Evolutionary conservation across 2,888 invertebrate species (phyloP), one percentile per base, ranked within the genome.

Genomic region (Mesoligia furuncula): DNA sequence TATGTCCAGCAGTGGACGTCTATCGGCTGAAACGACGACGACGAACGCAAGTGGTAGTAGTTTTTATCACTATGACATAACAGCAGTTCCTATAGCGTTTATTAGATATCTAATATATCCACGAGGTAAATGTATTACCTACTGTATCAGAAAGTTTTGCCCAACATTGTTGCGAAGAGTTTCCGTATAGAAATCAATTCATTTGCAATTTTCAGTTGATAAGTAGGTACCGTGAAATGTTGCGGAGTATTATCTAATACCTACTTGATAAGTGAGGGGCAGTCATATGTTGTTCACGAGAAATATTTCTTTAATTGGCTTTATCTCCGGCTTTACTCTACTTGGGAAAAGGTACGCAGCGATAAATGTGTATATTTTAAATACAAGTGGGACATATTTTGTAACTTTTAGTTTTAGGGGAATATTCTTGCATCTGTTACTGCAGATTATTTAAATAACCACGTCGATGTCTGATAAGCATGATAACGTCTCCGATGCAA

Each of bases 211-310:
- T 36, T 6, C 5, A 15, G n/a, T 65, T 42, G 48, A 72, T 79
- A 64, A 59, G 13, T 42, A 39, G 42, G 42, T 64, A 45, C 13
- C 8, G 45, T 66, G 9, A 61, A 79, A 66, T 70, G 54, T 69
- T 54, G n/a, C 39, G 24, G 20, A 42, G n/a, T 73, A 66, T 69
- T 79, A 79, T 70, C 39, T 65, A 72, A 61, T 61, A 61, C 57
- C 17, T 57, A 68, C n/a, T 65, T 61, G 65, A 84, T 79, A 81
- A 73, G 45, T 42, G 54, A 65, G 31, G 36, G 51, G 68, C 66
- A 61, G 42, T 27, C 27, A 69, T 59, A 66, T 61, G n/a, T 69
- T 39, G 61, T 36, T 64, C 54, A 51, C 57, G 9, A 61, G 36
- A 61, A 42, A 62, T 73, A 61, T 42, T 65, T 68, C 8, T 72